A percentile compares a stretch with the other conserved stretches of the same genome.
phyloP scores from a whole-genome alignment of 2,797 vertebrate species.

The Kryptolebias ocellatus region DNA sequence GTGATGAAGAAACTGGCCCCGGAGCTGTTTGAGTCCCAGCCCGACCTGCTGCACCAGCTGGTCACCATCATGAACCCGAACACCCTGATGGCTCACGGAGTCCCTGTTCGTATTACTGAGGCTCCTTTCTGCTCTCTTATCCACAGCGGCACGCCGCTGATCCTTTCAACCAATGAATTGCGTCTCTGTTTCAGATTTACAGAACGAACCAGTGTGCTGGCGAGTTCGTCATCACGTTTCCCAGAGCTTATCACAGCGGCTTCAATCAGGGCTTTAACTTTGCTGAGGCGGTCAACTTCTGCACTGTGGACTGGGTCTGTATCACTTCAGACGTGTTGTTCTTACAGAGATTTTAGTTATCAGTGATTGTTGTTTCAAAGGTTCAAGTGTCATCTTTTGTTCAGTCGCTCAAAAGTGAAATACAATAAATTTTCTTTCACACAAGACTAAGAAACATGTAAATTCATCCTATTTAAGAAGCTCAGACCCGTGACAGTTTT shows the following conservation, averaged over 20 bases:
- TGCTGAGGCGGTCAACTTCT: slow-evolving; percentile 98
- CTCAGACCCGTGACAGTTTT: not conserved
- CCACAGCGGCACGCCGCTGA: not conserved
- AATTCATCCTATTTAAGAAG: not conserved
- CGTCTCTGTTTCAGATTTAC: slow-evolving; percentile 86
- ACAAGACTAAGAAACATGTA: not conserved
- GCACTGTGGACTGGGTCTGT: slow-evolving; percentile 96
- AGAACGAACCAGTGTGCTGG: slow-evolving; percentile 98
- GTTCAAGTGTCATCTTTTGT: not conserved
- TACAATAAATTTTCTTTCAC: not conserved
- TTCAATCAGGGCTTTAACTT: slow-evolving; percentile 99
- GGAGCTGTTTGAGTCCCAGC: slow-evolving; percentile 94
- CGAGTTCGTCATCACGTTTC: slow-evolving; percentile 97
- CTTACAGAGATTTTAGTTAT: not conserved
- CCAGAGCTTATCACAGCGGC: slow-evolving; percentile 95
- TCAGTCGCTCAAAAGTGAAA: not conserved
- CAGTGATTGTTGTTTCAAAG: not conserved
- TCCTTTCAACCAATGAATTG: not conserved
- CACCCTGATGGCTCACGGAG: slow-evolving; percentile 92
- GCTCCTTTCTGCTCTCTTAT: not conserved
- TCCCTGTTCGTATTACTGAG: slow-evolving; percentile 83
- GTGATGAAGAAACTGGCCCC: slow-evolving; percentile 98
- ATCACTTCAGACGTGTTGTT: not conserved
- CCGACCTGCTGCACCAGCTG: slow-evolving; percentile 93
- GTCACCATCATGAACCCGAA: slow-evolving; percentile 99